These are phyloP conservation scores for Molossus alvarezi DNA, from an alignment of 2,797 vertebrate genomes.

Conservation along the genomic window DNA sequence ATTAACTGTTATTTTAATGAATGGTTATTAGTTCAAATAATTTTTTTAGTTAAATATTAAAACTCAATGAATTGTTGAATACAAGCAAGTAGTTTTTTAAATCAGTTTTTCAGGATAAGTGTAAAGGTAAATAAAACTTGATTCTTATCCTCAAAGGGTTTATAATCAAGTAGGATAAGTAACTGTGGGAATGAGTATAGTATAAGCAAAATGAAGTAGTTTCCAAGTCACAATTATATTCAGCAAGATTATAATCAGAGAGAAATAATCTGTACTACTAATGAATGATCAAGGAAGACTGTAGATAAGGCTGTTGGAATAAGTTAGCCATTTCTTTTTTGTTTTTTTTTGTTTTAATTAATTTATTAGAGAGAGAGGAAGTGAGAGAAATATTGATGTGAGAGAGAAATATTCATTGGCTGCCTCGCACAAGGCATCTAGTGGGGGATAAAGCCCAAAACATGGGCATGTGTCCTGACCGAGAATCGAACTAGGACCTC, in stretches of 20 bases:
- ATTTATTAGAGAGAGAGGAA: no score
- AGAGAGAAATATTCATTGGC: no score
- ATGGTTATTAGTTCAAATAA: background rate
- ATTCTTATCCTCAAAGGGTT: background rate
- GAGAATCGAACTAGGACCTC: no score
- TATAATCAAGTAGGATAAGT: conserved; percentile 29
- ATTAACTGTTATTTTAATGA: conserved; percentile 13
- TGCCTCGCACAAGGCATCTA: no score
- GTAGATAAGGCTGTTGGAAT: background rate
- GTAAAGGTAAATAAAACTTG: conserved; percentile 44
- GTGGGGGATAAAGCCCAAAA: no score
- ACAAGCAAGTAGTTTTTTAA: conserved; percentile 43
- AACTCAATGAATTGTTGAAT: conserved; percentile 41
- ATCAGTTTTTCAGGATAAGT: conserved; percentile 39
- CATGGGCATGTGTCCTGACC: no score
- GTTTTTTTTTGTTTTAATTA: no score
- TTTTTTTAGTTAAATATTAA: conserved; percentile 43
- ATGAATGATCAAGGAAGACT: conserved; percentile 12
- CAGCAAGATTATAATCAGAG: background rate
- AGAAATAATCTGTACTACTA: background rate
- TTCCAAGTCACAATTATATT: conserved; percentile 3
- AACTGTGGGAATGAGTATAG: conserved; percentile 21
- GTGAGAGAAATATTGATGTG: no score
- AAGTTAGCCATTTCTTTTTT: background rate
- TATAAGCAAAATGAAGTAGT: conserved; percentile 38